Base-by-base conservation (phyloP, 2,113 vertebrate species). In the Pantherophis guttatus region DNA sequence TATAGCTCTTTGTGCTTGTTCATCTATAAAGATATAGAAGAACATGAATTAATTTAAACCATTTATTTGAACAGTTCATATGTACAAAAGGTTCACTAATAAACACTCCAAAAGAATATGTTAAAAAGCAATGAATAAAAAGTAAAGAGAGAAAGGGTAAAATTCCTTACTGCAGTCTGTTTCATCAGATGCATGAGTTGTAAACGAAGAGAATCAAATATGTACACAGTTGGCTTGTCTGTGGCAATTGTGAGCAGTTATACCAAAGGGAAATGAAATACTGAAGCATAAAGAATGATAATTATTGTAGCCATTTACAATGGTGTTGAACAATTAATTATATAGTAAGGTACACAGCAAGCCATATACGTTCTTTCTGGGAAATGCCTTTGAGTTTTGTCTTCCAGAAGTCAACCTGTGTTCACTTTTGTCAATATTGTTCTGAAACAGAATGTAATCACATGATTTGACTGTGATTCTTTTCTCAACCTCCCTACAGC, bases 401-500 rank as follows among this genome's bases (percentile, higher is more conserved):
- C 15, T 81, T 81, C 17, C 33, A 44, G 33, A 39, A 81, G 33
- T 81, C 75, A 81, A 44, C 17, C 29, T 17, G 13, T 5, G 21
- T 29, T 52, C 15, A 48, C 85, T 21, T 24, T 86, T 50, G 5
- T n/a, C 86, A 48, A 39, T 26, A 55, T 21, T 57, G 54, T 57
- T 57, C 8, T 58, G 39, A 15, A 87, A 86, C 11, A 81, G 65
- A 92, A 53, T 62, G 54, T 2, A 44, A 90, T 81, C 90, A 13
- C 24, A 89, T 89, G 54, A 26, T 86, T 75, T n/a, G 62, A 48
- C 88, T 86, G 75, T 4, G 3, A 93, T 86, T 90, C 29, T 65
- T 90, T 90, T 59, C 23, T 62, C 75, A 90, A 54, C 54, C 92
- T 90, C 88, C 54, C 70, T 86, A 50, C 88, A 93, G 75, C 55